Conservation (phyloP, 37 sponge, comb jelly and placozoan species). For the Tethya wilhelma region DNA sequence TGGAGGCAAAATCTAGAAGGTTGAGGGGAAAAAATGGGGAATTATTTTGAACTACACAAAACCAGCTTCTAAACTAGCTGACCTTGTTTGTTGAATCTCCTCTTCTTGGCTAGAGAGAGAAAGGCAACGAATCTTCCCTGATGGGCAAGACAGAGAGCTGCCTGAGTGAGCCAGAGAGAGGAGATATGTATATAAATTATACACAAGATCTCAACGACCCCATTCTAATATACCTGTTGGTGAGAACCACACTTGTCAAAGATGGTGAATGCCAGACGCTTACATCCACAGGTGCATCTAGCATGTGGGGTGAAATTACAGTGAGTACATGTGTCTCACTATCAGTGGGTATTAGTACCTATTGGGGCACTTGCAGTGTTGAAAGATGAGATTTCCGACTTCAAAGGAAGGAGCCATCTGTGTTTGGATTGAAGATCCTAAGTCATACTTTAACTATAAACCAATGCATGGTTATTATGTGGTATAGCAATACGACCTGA, state of each 20-base stretch:
- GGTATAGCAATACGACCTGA: too few relatives aligned
- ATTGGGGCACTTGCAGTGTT: not conserved
- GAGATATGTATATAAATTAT: not conserved
- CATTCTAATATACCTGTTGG: not conserved
- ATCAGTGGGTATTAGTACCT: not conserved
- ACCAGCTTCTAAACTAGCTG: not conserved
- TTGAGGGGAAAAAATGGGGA: not conserved
- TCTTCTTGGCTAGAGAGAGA: not conserved
- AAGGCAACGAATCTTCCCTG: conserved; percentile 16
- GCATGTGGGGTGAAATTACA: not conserved
- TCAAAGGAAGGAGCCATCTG: conserved; percentile 9
- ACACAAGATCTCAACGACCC: too few relatives aligned
- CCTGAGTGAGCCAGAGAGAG: not conserved
- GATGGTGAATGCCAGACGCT: conserved; percentile 1
- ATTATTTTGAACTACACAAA: not conserved
- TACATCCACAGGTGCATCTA: conserved; percentile 31
- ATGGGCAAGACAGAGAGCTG: conserved; percentile 11
- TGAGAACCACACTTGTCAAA: conserved; percentile 7
- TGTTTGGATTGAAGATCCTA: not conserved
- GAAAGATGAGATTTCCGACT: not conserved
- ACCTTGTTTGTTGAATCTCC: not conserved
- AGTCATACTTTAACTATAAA: not conserved
- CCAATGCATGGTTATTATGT: not conserved
- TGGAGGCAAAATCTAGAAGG: not conserved
- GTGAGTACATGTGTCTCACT: not conserved